phyloP scores from a whole-genome alignment of 2,113 vertebrate species.

The Anhinga rufa region DNA sequence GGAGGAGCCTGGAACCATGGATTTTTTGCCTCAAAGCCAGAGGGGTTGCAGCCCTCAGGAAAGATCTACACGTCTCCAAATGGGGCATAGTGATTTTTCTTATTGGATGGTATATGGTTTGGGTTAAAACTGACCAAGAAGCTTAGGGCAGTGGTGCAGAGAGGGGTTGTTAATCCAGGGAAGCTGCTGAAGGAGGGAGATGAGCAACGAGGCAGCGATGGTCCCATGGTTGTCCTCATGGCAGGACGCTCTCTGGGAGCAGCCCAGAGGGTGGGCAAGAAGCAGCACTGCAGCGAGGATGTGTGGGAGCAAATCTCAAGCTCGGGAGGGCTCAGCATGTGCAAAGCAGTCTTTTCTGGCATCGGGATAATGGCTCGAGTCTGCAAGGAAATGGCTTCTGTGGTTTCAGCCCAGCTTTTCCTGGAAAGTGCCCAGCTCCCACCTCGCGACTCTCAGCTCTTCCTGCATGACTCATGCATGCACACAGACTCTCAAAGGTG shows the following conservation, averaged over 20 bases:
- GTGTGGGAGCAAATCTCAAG: background rate
- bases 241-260: background rate
- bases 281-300: accelerated
- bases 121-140: background rate
- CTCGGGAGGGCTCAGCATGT: background rate
- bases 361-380: background rate
- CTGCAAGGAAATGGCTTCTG: constrained; percentile 33
- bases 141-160: background rate
- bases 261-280: background rate
- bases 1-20: background rate
- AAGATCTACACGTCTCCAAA: background rate
- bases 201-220: accelerated
- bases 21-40: background rate
- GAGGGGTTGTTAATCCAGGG: background rate
- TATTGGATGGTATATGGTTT: background rate
- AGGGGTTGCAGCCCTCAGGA: background rate
- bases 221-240: accelerated
- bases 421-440: constrained; percentile 51
- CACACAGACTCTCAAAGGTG: background rate
- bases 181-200: background rate
- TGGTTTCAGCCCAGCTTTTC: constrained; percentile 25
- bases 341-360: background rate
- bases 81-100: background rate
- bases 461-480: background rate
- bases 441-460: background rate